Conservation (phyloP, 2,113 vertebrate species). For the Equus quagga region DNA sequence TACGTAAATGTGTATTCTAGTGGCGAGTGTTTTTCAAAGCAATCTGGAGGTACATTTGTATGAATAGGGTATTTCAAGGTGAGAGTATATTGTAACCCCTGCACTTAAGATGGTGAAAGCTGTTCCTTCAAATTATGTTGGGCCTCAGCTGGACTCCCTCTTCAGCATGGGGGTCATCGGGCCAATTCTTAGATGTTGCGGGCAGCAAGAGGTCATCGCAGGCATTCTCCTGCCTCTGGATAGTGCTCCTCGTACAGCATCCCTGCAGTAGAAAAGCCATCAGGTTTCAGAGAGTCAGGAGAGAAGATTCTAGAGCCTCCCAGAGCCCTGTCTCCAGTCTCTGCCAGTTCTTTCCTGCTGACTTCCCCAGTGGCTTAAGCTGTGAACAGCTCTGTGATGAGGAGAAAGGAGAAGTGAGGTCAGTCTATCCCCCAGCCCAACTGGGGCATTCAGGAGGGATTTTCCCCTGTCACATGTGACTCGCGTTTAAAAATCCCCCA, state of each 20-base stretch:
- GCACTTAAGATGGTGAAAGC: background rate
- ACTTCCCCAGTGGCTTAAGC: background rate
- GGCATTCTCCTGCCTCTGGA: background rate
- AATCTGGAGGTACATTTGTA: background rate
- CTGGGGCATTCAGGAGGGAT: background rate
- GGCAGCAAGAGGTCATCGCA: background rate
- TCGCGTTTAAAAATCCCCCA: background rate
- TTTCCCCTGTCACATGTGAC: background rate
- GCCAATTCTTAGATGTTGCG: background rate
- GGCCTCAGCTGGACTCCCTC: background rate
- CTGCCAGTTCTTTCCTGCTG: background rate
- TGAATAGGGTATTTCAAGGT: background rate
- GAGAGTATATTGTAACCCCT: background rate
- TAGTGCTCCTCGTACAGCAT: background rate
- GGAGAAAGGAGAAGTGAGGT: constrained; percentile 31
- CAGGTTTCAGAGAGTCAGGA: background rate
- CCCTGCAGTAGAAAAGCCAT: too few species aligned
- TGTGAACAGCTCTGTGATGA: background rate
- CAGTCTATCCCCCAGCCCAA: background rate
- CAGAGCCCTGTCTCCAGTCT: background rate
- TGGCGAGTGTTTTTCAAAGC: background rate
- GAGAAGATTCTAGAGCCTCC: background rate
- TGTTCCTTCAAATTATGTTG: background rate
- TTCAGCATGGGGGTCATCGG: background rate
- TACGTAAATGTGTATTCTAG: background rate